phyloP scores from a whole-genome alignment of 2,113 vertebrate genomes.

The Campylorhamphus procurvoides region DNA sequence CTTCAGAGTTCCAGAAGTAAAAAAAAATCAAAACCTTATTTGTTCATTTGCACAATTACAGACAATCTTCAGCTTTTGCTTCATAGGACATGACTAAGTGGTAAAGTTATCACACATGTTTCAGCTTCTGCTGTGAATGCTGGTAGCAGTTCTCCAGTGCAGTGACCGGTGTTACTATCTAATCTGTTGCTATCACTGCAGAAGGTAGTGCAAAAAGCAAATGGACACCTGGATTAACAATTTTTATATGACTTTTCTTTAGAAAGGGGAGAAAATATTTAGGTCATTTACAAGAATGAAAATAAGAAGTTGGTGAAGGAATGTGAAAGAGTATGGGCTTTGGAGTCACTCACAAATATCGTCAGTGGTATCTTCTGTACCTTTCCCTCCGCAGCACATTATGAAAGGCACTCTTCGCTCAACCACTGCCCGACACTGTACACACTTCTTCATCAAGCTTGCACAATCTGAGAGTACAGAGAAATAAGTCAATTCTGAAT shows the following conservation, averaged over 20 bases:
- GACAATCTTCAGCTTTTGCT: neutral
- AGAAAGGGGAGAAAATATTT: neutral
- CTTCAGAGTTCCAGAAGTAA: neutral
- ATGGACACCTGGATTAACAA: neutral
- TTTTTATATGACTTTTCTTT: neutral
- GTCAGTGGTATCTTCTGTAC: conserved; percentile 92
- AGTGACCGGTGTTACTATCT: neutral
- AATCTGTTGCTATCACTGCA: neutral
- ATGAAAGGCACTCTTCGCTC: conserved; percentile 95
- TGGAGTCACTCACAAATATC: conserved; percentile 92
- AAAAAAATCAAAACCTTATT: neutral
- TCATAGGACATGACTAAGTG: neutral
- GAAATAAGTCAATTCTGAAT: neutral
- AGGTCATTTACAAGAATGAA: neutral
- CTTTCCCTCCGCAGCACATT: conserved; percentile 96
- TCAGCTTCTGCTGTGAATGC: neutral
- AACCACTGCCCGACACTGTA: conserved; percentile 96
- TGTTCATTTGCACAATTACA: neutral
- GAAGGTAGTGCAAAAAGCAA: neutral
- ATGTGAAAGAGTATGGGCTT: neutral
- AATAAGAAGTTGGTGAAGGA: neutral
- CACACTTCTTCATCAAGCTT: conserved; percentile 98
- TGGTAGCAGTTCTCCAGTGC: neutral
- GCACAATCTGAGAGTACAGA: conserved; percentile 86
- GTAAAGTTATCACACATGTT: neutral